A percentile compares a stretch with the other conserved stretches of the same genome.
phyloP scores from a whole-genome alignment of 2,113 vertebrate species.

The Misgurnus anguillicaudatus region DNA sequence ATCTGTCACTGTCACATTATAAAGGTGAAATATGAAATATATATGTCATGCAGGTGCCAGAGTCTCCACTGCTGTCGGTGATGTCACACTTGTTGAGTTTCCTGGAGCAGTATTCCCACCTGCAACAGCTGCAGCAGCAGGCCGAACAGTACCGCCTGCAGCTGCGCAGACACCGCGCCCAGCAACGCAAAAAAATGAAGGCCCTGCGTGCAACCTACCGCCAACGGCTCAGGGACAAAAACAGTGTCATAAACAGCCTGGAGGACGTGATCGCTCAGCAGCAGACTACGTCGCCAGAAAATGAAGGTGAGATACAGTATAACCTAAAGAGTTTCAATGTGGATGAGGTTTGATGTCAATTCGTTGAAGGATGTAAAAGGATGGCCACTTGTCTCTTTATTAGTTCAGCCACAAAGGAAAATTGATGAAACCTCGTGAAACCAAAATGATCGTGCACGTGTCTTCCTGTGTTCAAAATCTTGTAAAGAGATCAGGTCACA shows the following conservation, averaged over 20 bases:
- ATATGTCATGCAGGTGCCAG: constrained; percentile 59
- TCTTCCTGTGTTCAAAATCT: not conserved
- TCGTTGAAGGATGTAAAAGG: not conserved
- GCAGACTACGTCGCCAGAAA: constrained; percentile 60
- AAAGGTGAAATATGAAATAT: not conserved
- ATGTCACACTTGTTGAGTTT: constrained; percentile 83
- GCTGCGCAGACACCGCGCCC: constrained; percentile 73
- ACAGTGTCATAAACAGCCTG: constrained; percentile 76
- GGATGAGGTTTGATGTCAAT: not conserved
- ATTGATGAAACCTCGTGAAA: too few species aligned
- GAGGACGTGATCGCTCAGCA: constrained; percentile 76
- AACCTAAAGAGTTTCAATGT: not conserved
- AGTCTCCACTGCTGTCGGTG: constrained; percentile 77
- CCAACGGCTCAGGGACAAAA: constrained; percentile 77
- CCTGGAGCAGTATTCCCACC: constrained; percentile 82
- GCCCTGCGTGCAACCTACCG: constrained; percentile 74
- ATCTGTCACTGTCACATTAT: too few species aligned
- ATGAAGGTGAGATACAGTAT: constrained; percentile 63
- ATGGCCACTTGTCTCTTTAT: too few species aligned
- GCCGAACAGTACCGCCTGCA: constrained; percentile 75
- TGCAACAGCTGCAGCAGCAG: constrained; percentile 82
- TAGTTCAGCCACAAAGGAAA: too few species aligned
- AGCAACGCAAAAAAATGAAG: constrained; percentile 76
- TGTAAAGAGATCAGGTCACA: not conserved
- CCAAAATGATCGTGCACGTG: too few species aligned